These are phyloP conservation scores for Ochropacha duplaris DNA, from an alignment of 2,888 invertebrate species.

Conservation along the genomic window DNA sequence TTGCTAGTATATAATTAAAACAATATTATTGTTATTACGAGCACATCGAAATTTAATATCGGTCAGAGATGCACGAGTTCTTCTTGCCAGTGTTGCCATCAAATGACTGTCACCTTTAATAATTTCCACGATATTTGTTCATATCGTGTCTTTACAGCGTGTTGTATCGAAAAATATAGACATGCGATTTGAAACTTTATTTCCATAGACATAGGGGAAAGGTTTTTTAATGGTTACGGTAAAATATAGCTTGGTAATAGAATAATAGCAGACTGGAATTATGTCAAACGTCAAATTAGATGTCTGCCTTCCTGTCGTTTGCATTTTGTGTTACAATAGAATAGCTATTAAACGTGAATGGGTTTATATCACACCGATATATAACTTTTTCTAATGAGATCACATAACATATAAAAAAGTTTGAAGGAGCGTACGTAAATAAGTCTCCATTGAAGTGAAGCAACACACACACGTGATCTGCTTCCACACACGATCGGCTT, in stretches of 20 bases:
- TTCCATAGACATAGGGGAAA: constrained; percentile 20
- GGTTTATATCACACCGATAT: constrained; percentile 42
- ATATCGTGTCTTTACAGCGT: background rate
- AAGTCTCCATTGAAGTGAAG: too few species aligned
- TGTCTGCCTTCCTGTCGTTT: constrained; percentile 70
- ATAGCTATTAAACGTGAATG: constrained; percentile 56
- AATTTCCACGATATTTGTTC: constrained; percentile 5
- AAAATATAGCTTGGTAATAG: constrained; percentile 51
- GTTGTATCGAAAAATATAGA: constrained; percentile 9
- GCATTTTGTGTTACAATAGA: constrained; percentile 71
- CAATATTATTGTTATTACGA: background rate
- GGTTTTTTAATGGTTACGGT: constrained; percentile 15
- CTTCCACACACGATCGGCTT: too few species aligned
- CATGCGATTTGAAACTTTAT: constrained; percentile 23
- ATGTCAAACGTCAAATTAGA: constrained; percentile 79
- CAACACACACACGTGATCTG: too few species aligned
- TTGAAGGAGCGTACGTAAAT: too few species aligned
- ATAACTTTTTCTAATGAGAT: too few species aligned
- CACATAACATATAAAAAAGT: too few species aligned
- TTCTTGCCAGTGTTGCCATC: background rate
- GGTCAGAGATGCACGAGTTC: background rate
- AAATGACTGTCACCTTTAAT: background rate
- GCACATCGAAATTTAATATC: background rate
- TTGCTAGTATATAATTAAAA: too few species aligned
- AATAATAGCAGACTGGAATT: constrained; percentile 61